Conservation (phyloP, 2,797 vertebrate species). For the Otolemur crassicaudatus region DNA sequence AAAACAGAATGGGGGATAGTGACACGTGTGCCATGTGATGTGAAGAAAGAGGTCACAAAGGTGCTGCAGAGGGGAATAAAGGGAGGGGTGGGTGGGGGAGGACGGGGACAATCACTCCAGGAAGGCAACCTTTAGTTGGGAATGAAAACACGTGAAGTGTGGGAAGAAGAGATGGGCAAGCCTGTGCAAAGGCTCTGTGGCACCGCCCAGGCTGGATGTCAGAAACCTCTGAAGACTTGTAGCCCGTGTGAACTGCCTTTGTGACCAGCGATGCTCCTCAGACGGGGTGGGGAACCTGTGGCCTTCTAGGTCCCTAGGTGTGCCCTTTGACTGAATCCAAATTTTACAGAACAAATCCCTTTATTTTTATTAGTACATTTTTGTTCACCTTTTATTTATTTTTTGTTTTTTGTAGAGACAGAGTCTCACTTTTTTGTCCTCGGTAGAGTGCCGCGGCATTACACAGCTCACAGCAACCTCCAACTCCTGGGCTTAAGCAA, state of each 20-base stretch:
- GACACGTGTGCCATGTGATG: accelerated
- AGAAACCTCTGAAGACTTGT: neutral
- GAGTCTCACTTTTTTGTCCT: too few relatives aligned
- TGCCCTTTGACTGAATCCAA: neutral
- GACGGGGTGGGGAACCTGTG: too few relatives aligned
- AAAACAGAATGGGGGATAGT: neutral
- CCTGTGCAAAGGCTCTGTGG: neutral
- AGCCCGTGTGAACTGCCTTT: neutral
- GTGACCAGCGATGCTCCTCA: neutral
- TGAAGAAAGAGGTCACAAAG: neutral
- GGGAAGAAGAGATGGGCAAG: neutral
- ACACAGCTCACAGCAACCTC: too few relatives aligned
- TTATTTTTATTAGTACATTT: neutral
- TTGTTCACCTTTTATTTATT: neutral
- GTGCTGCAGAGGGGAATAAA: neutral
- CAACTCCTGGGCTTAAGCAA: too few relatives aligned
- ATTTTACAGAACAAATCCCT: too few relatives aligned
- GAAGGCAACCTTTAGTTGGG: neutral
- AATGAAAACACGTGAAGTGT: neutral
- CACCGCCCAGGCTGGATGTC: neutral
- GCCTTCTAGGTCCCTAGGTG: neutral
- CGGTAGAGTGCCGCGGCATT: too few relatives aligned
- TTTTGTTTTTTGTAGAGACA: too few relatives aligned
- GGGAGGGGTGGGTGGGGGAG: neutral
- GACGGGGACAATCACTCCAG: neutral